Conservation (phyloP, 2,797 vertebrate genomes). For the Vespertilio murinus region DNA sequence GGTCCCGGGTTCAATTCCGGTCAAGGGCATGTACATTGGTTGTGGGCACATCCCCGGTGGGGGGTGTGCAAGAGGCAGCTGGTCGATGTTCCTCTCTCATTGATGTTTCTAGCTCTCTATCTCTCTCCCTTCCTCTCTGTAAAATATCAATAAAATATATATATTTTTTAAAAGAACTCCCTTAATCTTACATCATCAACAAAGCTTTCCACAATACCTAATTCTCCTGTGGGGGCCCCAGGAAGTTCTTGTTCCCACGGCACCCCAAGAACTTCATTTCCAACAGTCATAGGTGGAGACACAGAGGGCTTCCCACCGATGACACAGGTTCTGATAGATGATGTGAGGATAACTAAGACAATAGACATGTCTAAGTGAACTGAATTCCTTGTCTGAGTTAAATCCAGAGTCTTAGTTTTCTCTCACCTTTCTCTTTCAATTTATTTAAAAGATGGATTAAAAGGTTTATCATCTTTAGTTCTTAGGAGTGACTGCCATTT, state of each 20-base stretch:
- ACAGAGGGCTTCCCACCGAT: background rate
- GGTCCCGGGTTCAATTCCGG: no score
- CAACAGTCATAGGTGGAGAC: background rate
- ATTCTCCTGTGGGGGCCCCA: background rate
- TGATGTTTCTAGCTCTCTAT: no score
- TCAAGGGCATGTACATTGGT: no score
- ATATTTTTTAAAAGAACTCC: no score
- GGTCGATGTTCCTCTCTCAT: no score
- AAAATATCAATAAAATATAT: no score
- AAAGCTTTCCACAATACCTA: background rate
- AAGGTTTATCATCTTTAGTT: background rate
- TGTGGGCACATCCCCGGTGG: no score
- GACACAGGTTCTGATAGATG: background rate
- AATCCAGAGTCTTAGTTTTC: background rate
- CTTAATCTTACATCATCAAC: background rate
- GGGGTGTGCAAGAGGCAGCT: no score
- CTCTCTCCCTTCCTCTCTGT: no score
- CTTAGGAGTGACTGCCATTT: background rate
- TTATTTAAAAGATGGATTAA: constrained; percentile 13
- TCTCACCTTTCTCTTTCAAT: background rate
- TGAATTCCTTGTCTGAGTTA: background rate
- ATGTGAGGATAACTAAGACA: background rate
- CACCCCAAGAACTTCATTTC: background rate
- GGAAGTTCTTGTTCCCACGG: background rate
- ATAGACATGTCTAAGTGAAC: background rate